Conservation (phyloP, 2,113 vertebrate genomes). For the Noturus placidus region DNA sequence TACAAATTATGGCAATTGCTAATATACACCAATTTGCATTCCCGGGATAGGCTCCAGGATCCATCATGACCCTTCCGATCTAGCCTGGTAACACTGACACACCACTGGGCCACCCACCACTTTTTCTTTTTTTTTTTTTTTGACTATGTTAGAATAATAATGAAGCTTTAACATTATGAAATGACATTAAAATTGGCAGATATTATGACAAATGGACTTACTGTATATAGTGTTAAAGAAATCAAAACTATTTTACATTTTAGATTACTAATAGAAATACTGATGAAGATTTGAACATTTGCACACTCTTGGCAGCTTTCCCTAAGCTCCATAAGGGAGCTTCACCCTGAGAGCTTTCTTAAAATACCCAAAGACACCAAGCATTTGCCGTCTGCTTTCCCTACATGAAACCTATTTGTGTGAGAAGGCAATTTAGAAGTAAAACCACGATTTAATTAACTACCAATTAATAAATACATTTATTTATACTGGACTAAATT, state of each 20-base stretch:
- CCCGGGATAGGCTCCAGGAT: background rate
- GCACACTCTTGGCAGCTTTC: background rate
- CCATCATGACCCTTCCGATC: background rate
- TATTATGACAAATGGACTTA: background rate
- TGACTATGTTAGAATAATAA: background rate
- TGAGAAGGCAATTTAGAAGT: background rate
- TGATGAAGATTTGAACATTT: background rate
- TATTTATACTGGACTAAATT: too few relatives aligned
- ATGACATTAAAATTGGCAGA: background rate
- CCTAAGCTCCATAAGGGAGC: background rate
- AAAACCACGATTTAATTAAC: background rate
- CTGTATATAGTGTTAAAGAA: background rate
- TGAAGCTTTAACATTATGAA: background rate
- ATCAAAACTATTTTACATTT: background rate
- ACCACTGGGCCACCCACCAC: background rate
- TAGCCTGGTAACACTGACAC: background rate
- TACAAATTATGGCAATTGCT: background rate
- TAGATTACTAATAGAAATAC: background rate
- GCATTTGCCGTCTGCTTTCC: background rate
- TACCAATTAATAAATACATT: background rate
- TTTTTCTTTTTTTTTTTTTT: background rate
- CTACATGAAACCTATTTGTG: too few relatives aligned
- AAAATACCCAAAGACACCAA: background rate
- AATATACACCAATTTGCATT: background rate
- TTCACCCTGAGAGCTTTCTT: background rate